phyloP scores from a whole-genome alignment of 2,888 invertebrate genomes.

The Aphrophora alni region DNA sequence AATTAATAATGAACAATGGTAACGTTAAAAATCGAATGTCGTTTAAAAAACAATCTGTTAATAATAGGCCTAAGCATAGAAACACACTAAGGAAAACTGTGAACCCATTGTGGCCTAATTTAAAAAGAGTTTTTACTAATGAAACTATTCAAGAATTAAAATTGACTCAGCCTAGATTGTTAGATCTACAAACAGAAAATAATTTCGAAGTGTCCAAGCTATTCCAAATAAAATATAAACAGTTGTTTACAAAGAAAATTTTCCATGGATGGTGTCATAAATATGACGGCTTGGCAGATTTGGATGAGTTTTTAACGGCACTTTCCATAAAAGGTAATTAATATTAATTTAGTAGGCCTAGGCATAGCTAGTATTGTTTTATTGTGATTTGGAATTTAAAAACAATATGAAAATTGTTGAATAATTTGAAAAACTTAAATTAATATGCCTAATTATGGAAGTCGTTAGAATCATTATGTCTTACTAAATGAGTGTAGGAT shows the following conservation, averaged over 20 bases:
- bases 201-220: background rate
- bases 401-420: too few relatives aligned
- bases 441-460: too few relatives aligned
- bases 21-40: background rate
- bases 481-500: too few relatives aligned
- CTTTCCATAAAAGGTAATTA: background rate
- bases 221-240: background rate
- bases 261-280: too few relatives aligned
- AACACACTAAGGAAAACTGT: background rate
- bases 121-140: background rate
- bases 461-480: too few relatives aligned
- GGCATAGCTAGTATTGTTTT: too few relatives aligned
- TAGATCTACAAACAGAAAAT: background rate
- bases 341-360: too few relatives aligned
- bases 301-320: background rate
- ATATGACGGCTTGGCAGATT: background rate
- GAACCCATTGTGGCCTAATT: background rate
- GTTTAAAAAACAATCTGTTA: background rate
- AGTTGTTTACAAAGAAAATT: background rate
- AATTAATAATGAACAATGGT: background rate
- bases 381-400: too few relatives aligned
- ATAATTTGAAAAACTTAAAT: too few relatives aligned
- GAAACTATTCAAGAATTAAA: background rate
- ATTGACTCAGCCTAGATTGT: background rate
- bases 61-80: background rate